Evolutionary conservation across 2,113 vertebrate genomes (phyloP), one percentile per base, ranked within the genome.

Genomic region (Colossoma macropomum): DNA sequence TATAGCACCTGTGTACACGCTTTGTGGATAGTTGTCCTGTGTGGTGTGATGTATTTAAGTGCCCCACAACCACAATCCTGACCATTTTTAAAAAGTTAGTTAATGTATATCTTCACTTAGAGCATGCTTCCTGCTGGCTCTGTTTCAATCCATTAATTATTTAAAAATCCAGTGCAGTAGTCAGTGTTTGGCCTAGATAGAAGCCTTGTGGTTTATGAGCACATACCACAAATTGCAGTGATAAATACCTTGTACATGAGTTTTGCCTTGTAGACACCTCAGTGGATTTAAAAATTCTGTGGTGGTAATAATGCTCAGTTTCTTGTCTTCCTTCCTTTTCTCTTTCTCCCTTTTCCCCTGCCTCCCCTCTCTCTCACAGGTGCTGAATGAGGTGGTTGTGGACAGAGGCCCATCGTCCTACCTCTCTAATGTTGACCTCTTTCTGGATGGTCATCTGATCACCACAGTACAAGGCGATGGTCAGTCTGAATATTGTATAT

Each of bases 381-480:
- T 95, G 84, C 80, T 95, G 80, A 95, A 95, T 85, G 95, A 95
- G 85, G 94, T 95, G 81, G 95, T 95, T 54, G 93, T 95, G 69
- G 95, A 95, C 88, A 77, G 95, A 83, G 95, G 95, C 13, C 94
- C 95, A 0, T 95, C 95, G 12, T 94, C 95, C 68, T 95, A 95
- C 88, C 90, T 95, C 83, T 95, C 95, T 68, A 95, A 95, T 0
- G 93, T 95, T 17, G 95, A 95, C 87, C 65, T 95, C 81, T 95
- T 95, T 86, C 90, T 95, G 8, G 93, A 95, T 21, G 94, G 94
- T 65, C 90, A 94, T 21, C 92, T 95, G 81, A 95, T 95, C 88
- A 95, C 95, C 7, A 94, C 95, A 1, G 95, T 95, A 77, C 95
- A 95, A 88, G 95, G 95, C 45, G 95, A 95, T 12, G 95, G 95